phyloP scores from a whole-genome alignment of 2,888 invertebrate genomes.

The Aradus depressus region DNA sequence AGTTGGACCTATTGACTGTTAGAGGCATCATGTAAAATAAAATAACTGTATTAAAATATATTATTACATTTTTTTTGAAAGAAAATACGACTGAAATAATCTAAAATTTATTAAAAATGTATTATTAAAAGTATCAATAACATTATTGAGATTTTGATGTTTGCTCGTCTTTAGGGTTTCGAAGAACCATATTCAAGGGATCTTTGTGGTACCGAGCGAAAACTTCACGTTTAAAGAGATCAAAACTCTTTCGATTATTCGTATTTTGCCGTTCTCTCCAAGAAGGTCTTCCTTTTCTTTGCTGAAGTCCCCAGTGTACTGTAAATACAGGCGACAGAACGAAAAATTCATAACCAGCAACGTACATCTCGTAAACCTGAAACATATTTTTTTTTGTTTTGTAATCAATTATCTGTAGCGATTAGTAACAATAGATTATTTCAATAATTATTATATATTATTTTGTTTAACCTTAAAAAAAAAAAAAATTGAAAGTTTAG shows the following conservation, averaged over 20 bases:
- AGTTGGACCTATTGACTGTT: no score
- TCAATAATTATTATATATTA: no score
- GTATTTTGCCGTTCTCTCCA: constrained; percentile 83
- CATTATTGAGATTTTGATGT: constrained; percentile 1
- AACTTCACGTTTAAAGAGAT: constrained; percentile 71
- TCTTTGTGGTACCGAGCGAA: constrained; percentile 54
- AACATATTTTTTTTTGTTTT: no score
- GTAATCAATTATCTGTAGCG: no score
- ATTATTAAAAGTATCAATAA: no score
- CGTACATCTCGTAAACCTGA: constrained; percentile 85
- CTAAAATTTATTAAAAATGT: no score
- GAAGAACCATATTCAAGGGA: constrained; percentile 27
- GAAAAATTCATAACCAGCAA: constrained; percentile 76
- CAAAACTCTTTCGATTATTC: constrained; percentile 67
- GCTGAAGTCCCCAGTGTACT: constrained; percentile 80
- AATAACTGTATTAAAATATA: no score
- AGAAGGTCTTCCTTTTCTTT: constrained; percentile 61
- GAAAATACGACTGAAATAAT: no score
- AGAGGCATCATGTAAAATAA: no score
- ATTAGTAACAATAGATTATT: no score
- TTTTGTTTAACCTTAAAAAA: background rate
- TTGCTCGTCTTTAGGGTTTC: constrained; percentile 19
- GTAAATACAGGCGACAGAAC: constrained; percentile 82
- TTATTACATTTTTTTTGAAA: no score
- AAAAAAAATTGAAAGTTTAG: no score